phyloP scores from a whole-genome alignment of 1,140 invertebrate genomes.

The Zelostemma sp. region DNA sequence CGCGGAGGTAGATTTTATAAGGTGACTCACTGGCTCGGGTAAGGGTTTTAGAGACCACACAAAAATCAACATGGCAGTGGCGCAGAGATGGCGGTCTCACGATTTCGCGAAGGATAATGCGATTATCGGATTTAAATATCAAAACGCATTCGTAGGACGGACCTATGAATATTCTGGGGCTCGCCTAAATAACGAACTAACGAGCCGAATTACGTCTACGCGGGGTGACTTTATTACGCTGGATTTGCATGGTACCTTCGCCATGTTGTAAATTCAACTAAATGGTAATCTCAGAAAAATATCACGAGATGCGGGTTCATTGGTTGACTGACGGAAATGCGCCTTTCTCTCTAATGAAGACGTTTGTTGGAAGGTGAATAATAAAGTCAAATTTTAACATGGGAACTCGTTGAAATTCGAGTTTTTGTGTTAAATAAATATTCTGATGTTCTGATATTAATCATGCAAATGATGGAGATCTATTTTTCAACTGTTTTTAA shows the following conservation, averaged over 20 bases:
- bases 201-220: constrained; percentile 53
- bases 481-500: too few species aligned
- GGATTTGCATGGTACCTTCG: constrained; percentile 35
- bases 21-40: background rate
- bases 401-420: too few species aligned
- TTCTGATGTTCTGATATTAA: too few species aligned
- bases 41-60: constrained; percentile 9
- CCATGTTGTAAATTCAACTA: constrained; percentile 19
- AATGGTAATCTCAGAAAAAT: constrained; percentile 11
- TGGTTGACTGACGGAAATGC: background rate
- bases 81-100: constrained; percentile 62
- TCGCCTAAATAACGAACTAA: constrained; percentile 63
- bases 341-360: background rate
- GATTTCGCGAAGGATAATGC: constrained; percentile 25
- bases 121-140: constrained; percentile 61
- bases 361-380: too few species aligned
- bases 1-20: background rate
- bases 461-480: too few species aligned
- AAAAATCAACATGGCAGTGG: constrained; percentile 66
- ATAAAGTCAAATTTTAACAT: too few species aligned
- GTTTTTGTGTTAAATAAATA: too few species aligned
- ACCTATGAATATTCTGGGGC: constrained; percentile 35
- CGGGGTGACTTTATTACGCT: constrained; percentile 31
- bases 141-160: constrained; percentile 46
- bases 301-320: too few species aligned